Evolutionary conservation across 2,888 invertebrate species (phyloP), one percentile per base, ranked within the genome.

Genomic region (Aricia artaxerxes): DNA sequence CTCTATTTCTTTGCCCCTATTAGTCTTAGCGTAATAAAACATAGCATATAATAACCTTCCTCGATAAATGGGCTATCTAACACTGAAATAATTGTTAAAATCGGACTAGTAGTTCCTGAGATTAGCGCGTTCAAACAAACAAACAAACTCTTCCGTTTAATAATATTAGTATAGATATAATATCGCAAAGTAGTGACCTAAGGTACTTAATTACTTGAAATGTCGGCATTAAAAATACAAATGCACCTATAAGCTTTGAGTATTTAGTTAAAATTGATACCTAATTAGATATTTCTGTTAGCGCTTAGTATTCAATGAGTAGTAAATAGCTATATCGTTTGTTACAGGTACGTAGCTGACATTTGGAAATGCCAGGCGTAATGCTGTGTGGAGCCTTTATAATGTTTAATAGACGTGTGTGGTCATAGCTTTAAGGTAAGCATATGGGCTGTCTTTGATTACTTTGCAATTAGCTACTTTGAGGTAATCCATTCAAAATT

Each of bases 261-360:
- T 57, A 57, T 16, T 57, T 16, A 57, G 13, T 57, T 57, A 16
- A 57, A 4, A 57, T 57, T 57, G 16, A 57, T 57, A 16, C 13
- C 13, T 16, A 57, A 57, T 57, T 57, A 57, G 16, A 57, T 61
- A n/a, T 16, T 24, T 61, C 6, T 61, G n/a, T 61, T 61, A n/a
- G 7, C 31, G 31, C 31, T 31, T 24, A 64, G 69, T 35, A 16
- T 13, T 69, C 13, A 38, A 69, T 44, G n/a, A 24, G 40, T 16
- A 16, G 73, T 24, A 40, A 44, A 13, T 73, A 73, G 44, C n/a
- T 73, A 4, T 73, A 7, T 24, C 40, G 44, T 73, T 73, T 73
- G 44, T 73, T 73, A n/a, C 73, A 73, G 73, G 73, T 73, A 73
- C 73, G 44, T 73, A 31, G 73, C 40, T 73, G 73, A 44, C 44